Evolutionary conservation across 2,113 vertebrate genomes (phyloP), one percentile per base, ranked within the genome.

Genomic region (Bubo blakistoni): DNA sequence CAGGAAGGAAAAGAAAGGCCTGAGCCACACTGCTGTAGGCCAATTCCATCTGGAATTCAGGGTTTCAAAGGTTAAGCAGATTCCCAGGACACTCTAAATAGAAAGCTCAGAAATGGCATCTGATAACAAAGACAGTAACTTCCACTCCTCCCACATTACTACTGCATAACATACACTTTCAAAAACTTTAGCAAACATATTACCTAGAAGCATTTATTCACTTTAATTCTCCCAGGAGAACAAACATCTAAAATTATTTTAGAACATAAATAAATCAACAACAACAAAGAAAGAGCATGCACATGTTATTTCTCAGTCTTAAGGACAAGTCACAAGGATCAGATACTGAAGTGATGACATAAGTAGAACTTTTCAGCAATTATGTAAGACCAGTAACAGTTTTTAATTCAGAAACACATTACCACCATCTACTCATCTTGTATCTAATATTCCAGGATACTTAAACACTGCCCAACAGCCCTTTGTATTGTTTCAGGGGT

Each of bases 11-110:
- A 89, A 52, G 40, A 96, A 94, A 89, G 58, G 65, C 14, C 58
- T 0, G 0, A 92, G 58, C n/a, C 36, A 58, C 42, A 12, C 27
- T 81, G 38, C 54, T 71, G 47, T 81, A 81, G 18, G 40, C 24
- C 52, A 92, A 16, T 57, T 95, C 78, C 38, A 58, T 81, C 70
- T 74, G 91, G 94, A 91, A 91, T 97, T 26, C 77, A 54, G 29
- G 71, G 87, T 47, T 95, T 92, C 67, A 91, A 46, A 97, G 84
- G 89, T 88, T 95, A 94, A 95, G 84, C 42, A 95, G 66, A 96
- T 95, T 97, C 96, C 91, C 95, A 97, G 70, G 59, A 93, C 40
- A 66, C 26, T 77, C 80, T 87, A 94, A 89, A 95, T 14, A 83
- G 88, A 92, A 92, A 77, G 74, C 18, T 91, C 89, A 94, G 70